These are phyloP conservation scores for Nesidiocoris tenuis DNA, from an alignment of 2,888 invertebrate species.

Conservation along the genomic window DNA sequence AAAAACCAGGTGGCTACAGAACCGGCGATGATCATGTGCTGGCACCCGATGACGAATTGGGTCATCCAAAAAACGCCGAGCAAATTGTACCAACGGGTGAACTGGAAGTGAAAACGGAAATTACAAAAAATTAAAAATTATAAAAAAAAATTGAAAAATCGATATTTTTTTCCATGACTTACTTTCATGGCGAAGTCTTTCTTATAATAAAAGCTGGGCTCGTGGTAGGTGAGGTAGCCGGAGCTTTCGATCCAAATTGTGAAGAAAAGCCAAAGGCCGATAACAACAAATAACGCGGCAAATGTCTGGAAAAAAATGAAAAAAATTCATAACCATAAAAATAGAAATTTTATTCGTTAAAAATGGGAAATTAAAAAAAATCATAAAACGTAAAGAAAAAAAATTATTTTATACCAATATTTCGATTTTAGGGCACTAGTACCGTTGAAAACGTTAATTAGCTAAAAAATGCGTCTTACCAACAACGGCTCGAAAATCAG, in stretches of 20 bases:
- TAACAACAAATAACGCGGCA: conserved; percentile 58
- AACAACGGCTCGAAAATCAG: conserved; percentile 63
- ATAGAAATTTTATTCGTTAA: no score
- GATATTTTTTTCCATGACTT: conserved; percentile 30
- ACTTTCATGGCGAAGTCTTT: conserved; percentile 56
- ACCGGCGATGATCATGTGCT: conserved; percentile 67
- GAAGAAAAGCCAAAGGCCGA: conserved; percentile 62
- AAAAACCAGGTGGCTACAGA: conserved; percentile 69
- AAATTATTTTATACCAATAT: no score
- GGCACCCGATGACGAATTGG: conserved; percentile 67
- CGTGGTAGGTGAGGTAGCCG: conserved; percentile 55
- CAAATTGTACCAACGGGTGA: conserved; percentile 59
- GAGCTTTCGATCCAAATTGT: conserved; percentile 65
- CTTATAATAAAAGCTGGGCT: conserved; percentile 53
- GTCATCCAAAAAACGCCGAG: conserved; percentile 66
- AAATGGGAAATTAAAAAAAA: no score
- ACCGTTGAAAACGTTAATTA: no score
- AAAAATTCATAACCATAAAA: neutral
- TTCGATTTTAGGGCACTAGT: no score
- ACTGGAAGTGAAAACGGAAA: conserved; percentile 51
- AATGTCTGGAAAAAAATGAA: conserved; percentile 59
- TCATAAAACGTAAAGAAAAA: no score
- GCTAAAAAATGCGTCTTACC: no score
- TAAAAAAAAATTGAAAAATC: neutral
- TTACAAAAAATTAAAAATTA: neutral